Percentiles rank a stretch among this genome's conserved stretches.
These are phyloP conservation scores for Blastomussa wellsi DNA, from an alignment of 92 coral and sea anemone genomes.

Conservation along the genomic window DNA sequence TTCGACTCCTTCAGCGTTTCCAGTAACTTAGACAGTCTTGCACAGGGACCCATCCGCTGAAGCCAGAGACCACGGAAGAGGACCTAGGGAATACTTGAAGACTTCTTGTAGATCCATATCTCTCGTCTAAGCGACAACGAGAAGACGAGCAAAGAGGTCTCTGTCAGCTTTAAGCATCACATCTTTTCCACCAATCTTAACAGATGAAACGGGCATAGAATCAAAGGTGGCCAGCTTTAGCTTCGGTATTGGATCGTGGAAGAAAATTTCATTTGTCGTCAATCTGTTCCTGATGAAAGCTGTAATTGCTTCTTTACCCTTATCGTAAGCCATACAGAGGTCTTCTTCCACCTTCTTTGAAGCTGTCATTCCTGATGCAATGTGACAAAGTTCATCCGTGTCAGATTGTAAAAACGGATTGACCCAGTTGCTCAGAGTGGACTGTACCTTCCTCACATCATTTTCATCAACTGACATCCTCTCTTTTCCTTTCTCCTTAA, in stretches of 20 bases:
- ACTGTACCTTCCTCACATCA: conserved; percentile 20
- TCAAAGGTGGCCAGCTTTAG: conserved; percentile 61
- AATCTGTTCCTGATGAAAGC: conserved; percentile 43
- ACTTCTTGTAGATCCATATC: conserved; percentile 60
- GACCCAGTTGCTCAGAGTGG: conserved; percentile 38
- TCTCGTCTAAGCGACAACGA: conserved; percentile 59
- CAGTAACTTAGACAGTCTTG: conserved; percentile 67
- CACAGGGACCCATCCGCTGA: conserved; percentile 69
- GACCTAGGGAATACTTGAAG: conserved; percentile 58
- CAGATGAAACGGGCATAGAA: conserved; percentile 33
- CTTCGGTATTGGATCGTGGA: conserved; percentile 48
- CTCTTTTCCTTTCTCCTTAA: conserved; percentile 31
- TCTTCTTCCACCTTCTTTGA: conserved; percentile 35
- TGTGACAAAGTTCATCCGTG: conserved; percentile 24
- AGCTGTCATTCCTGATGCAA: conserved; percentile 56
- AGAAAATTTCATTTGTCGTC: conserved; percentile 40
- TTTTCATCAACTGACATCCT: conserved; percentile 35
- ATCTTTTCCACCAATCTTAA: conserved; percentile 49
- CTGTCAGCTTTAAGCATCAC: conserved; percentile 68
- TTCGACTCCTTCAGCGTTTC: conserved; percentile 54
- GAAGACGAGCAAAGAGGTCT: conserved; percentile 64
- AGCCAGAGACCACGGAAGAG: conserved; percentile 70
- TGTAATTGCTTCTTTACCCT: conserved; percentile 55
- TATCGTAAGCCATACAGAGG: conserved; percentile 48
- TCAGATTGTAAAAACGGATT: conserved; percentile 39